These are phyloP conservation scores for Drosophila lacteicornis DNA, from an alignment of 1,140 invertebrate species.

Conservation along the genomic window DNA sequence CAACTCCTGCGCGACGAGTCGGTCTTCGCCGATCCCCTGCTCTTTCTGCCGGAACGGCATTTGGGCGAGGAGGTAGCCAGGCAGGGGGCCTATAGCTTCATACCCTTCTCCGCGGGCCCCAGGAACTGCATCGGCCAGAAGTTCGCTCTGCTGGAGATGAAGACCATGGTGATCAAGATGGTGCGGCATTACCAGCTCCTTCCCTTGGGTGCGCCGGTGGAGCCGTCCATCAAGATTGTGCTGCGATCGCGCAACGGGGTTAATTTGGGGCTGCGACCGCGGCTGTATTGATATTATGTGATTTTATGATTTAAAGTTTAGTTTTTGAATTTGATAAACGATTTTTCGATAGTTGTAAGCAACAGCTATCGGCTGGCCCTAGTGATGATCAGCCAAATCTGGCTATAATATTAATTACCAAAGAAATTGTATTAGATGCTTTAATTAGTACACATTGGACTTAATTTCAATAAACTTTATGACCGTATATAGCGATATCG, in stretches of 20 bases:
- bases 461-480: background rate
- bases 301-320: background rate
- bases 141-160: conserved; percentile 92
- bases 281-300: conserved; percentile 25
- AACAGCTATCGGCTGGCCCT: background rate
- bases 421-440: background rate
- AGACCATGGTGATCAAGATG: conserved; percentile 85
- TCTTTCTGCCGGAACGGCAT: conserved; percentile 89
- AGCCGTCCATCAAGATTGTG: conserved; percentile 72
- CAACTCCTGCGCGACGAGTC: conserved; percentile 85
- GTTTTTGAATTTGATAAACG: conserved; percentile 4
- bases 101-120: conserved; percentile 89
- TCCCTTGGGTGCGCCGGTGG: conserved; percentile 55
- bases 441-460: background rate
- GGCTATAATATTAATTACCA: background rate
- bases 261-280: conserved; percentile 52
- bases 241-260: conserved; percentile 66
- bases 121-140: conserved; percentile 90
- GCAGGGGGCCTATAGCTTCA: conserved; percentile 71
- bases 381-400: background rate
- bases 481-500: background rate
- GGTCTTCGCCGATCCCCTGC: conserved; percentile 57
- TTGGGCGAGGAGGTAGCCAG: conserved; percentile 86
- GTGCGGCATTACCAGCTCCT: conserved; percentile 80
- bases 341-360: background rate